Evolutionary conservation across 2,797 vertebrate species (phyloP), one percentile per base, ranked within the genome.

Genomic region (Centroberyx gerrardi): DNA sequence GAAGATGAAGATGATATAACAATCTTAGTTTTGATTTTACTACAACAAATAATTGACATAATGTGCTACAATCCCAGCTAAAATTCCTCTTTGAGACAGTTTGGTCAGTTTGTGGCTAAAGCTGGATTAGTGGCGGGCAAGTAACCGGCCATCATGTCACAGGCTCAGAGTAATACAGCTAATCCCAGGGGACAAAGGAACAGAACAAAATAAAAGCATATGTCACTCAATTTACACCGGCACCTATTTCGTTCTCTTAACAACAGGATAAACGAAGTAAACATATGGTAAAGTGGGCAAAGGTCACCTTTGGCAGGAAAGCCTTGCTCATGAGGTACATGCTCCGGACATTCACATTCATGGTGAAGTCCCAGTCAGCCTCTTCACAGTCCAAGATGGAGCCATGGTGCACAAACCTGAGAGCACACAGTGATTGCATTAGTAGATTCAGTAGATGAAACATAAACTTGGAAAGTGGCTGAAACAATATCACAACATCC

Each of bases 251-350:
- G 58, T 68, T 72, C n/a, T 42, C 42, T 36, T 2, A 18, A 36
- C 13, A 72, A 70, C 61, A 28, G 61, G 69, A 66, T 71, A 28
- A 90, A 62, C n/a, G 0, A 36, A 36, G 54, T 61, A 53, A 69
- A 70, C 15, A 42, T 81, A 81, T 62, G 62, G 65, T 54, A 3
- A 74, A 67, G 17, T 29, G 46, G 68, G 1, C 52, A 85, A 80
- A 83, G 76, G 80, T 92, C 92, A 96, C 97, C 94, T 98, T 97
- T 5, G 97, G 98, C 76, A 99, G 95, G 88, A 98, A 98, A 0
- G 95, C 94, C 84, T 94, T 97, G 90, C 94, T 96, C 97, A 98
- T 99, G 62, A 98, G 93, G 80, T 96, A 99, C 97, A 99, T 98
- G 96, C 98, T 99, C 68, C 93, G 94, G 64, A 99, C 85, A 0